Conservation (phyloP, 2,113 vertebrate species). For the Lepidothrix coronata region DNA sequence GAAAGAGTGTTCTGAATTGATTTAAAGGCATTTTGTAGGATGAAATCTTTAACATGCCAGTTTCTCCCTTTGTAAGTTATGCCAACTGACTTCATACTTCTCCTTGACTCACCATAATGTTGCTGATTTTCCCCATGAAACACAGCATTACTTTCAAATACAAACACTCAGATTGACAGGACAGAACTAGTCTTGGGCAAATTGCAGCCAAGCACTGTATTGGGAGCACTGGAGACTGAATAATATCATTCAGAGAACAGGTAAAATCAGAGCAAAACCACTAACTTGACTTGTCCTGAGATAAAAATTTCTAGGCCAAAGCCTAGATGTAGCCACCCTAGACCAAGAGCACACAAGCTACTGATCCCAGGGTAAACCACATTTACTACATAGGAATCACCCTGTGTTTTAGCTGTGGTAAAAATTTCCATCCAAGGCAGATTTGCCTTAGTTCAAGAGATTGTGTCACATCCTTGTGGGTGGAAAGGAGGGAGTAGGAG, state of each 20-base stretch:
- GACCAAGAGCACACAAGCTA: not conserved
- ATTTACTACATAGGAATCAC: not conserved
- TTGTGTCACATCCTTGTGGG: not conserved
- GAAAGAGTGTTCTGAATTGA: conserved; percentile 1
- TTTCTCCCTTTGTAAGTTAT: not conserved
- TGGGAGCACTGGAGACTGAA: not conserved
- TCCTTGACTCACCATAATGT: not conserved
- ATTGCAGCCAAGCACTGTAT: not conserved
- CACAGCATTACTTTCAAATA: not conserved
- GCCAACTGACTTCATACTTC: not conserved
- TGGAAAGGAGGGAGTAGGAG: not conserved
- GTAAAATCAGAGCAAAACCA: not conserved
- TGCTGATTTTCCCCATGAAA: conserved; percentile 1
- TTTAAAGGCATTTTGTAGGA: not conserved
- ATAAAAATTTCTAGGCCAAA: not conserved
- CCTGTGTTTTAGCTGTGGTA: not conserved
- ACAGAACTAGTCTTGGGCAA: not conserved
- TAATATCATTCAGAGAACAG: not conserved
- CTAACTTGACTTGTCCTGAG: not conserved
- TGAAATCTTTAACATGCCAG: not conserved
- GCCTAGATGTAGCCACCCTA: not conserved
- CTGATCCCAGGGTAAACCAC: not conserved
- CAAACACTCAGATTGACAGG: not conserved
- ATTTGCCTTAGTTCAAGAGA: not conserved
- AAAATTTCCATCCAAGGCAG: not conserved